Base-by-base conservation (phyloP, 1,140 invertebrate genomes). In the Muscidifurax raptorellus region DNA sequence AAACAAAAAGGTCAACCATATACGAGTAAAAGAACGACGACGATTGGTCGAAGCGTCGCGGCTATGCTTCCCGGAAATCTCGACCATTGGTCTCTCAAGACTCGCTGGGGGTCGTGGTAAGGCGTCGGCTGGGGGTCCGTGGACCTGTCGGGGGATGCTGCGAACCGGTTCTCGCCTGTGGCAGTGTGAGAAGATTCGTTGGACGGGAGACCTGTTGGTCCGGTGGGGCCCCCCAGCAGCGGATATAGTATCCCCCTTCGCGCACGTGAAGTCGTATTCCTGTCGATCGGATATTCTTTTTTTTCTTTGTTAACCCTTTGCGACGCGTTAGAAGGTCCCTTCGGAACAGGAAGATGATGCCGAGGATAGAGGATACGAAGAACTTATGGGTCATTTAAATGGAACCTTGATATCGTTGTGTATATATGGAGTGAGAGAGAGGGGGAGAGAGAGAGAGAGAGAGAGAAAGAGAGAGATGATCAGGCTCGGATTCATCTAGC, bases 141-240 rank as follows among this genome's bases (percentile, higher is more conserved):
- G 66, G 82, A 87, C 85, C 76, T 82, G 86, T 85, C 83, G 84
- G 69, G 87, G 84, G 86, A 86, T 40, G 81, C 15, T 27, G 78
- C 1, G 74, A 69, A 86, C 86, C 82, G 86, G 88, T 87, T 72
- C 1, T 59, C 30, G n/a, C 64, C 67, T 25, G 80, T 90, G 89
- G 86, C 86, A 92, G 90, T 93, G 92, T 93, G 92, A 92, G 92
- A 93, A 93, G 92, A 93, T 91, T 90, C 92, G 91, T 91, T 93
- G 90, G 88, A 10, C 69, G 36, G 40, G 84, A 86, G 86, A 90
- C 88, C 87, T 88, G 88, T 89, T 80, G 47, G 66, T 75, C 66
- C 40, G 28, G 66, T 22, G 36, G 85, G 80, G 87, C 86, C 88
- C 88, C 86, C 89, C 89, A 87, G 88, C 88, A 87, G 47, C 59